Conservation (phyloP, 2,113 vertebrate genomes). For the Campylomormyrus numenius region DNA sequence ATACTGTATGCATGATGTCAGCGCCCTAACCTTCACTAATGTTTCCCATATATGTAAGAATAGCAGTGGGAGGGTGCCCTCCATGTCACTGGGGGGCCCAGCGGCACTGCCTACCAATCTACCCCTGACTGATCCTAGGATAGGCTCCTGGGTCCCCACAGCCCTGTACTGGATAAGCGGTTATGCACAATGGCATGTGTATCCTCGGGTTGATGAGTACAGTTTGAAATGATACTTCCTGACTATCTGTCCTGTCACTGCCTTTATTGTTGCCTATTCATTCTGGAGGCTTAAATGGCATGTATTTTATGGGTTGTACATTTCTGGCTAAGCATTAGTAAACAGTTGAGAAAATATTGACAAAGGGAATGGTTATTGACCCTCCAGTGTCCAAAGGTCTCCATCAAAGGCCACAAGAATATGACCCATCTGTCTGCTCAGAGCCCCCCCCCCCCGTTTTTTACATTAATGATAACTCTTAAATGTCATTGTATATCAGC, state of each 20-base stretch:
- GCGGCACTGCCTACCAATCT: too few relatives aligned
- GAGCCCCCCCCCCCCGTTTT: not conserved
- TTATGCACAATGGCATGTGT: not conserved
- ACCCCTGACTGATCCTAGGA: not conserved
- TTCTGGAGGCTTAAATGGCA: not conserved
- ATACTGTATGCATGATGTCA: too few relatives aligned
- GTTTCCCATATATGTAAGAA: too few relatives aligned
- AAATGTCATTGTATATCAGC: slow-evolving; percentile 20
- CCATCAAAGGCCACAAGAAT: not conserved
- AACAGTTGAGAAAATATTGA: slow-evolving; percentile 1
- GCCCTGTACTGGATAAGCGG: not conserved
- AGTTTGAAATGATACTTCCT: not conserved
- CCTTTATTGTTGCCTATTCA: not conserved
- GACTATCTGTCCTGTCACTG: not conserved
- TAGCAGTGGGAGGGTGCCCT: too few relatives aligned
- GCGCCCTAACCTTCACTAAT: too few relatives aligned
- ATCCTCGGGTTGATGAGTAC: not conserved
- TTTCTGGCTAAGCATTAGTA: not conserved
- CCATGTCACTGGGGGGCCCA: too few relatives aligned
- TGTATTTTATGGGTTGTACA: not conserved
- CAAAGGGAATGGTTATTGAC: not conserved
- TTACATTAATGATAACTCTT: slow-evolving; percentile 21
- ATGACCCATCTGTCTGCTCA: not conserved
- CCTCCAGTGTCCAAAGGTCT: not conserved
- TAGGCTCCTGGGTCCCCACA: too few relatives aligned